Evolutionary conservation across 2,113 vertebrate species (phyloP).

Genomic region (Hippocampus barbouri): DNA sequence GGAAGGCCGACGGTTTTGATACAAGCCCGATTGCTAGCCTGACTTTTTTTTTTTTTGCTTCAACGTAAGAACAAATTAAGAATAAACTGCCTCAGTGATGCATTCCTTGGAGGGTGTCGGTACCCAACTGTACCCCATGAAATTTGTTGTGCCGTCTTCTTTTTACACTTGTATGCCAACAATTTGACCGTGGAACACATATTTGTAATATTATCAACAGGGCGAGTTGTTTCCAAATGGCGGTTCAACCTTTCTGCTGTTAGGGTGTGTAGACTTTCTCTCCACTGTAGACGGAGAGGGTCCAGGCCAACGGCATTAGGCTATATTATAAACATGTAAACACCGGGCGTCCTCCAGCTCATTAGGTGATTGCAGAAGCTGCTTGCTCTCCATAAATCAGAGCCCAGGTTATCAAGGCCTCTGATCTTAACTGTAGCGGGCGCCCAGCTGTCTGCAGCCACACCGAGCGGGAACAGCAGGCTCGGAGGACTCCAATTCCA

Average conservation of each 20-base stretch:
- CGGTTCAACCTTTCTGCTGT: background rate
- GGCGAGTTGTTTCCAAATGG: too few relatives aligned
- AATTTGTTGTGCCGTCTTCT: background rate
- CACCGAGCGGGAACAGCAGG: slow-evolving; percentile 78
- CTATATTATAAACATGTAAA: slow-evolving; percentile 99
- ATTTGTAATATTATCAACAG: too few relatives aligned
- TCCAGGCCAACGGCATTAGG: slow-evolving; percentile 87
- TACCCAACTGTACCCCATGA: too few relatives aligned
- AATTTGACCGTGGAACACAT: too few relatives aligned
- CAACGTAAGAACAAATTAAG: too few relatives aligned
- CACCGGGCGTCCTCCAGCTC: slow-evolving; percentile 89
- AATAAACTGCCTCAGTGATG: too few relatives aligned
- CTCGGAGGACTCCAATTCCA: slow-evolving; percentile 86
- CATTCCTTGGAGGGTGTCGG: too few relatives aligned
- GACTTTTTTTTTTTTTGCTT: too few relatives aligned
- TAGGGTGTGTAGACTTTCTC: background rate
- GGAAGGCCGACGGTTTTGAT: too few relatives aligned
- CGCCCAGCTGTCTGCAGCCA: slow-evolving; percentile 93
- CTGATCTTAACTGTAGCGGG: slow-evolving; percentile 93
- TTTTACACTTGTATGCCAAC: too few relatives aligned
- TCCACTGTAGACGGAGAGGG: slow-evolving; percentile 25
- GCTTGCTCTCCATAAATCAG: slow-evolving; percentile 88
- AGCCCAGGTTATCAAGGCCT: slow-evolving; percentile 91
- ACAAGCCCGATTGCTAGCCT: too few relatives aligned
- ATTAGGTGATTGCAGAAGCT: slow-evolving; percentile 89